A percentile compares a stretch with the other conserved stretches of the same genome.
Conservation (phyloP, 2,797 vertebrate genomes). For the Gallirallus australis region DNA sequence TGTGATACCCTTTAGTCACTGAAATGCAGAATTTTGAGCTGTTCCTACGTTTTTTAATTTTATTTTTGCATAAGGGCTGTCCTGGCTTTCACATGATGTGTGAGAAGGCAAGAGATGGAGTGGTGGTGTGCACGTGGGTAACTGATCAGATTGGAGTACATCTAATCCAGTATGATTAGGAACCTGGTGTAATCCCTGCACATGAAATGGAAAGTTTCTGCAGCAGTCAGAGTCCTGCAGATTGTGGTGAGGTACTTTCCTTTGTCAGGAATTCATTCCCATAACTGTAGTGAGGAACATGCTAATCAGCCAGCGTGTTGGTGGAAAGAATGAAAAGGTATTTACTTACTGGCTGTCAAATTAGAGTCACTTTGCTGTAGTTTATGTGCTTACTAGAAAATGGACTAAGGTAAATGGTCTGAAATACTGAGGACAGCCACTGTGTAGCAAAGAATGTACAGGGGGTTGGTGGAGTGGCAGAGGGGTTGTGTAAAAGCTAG, state of each 20-base stretch:
- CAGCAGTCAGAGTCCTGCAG: not conserved
- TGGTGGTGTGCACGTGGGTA: not conserved
- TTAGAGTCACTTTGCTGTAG: conserved; percentile 14
- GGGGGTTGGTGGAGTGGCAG: not conserved
- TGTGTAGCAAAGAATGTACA: not conserved
- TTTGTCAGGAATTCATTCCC: not conserved
- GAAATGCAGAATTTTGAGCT: not conserved
- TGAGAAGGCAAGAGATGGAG: not conserved
- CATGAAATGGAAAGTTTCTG: not conserved
- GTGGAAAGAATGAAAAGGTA: not conserved
- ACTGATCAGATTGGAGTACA: rapidly evolving
- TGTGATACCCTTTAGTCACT: not conserved
- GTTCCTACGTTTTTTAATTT: not conserved
- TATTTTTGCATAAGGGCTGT: not conserved
- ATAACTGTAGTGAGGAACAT: not conserved
- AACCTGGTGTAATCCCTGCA: not conserved
- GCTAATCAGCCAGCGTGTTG: not conserved
- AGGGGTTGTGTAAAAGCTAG: not conserved
- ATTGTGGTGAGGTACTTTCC: not conserved
- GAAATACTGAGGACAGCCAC: not conserved
- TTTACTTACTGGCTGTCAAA: conserved; percentile 31
- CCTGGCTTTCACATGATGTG: not conserved
- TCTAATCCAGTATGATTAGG: not conserved
- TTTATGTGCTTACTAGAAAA: not conserved
- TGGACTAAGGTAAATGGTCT: not conserved